Percentiles rank a stretch among this genome's conserved stretches.
These are phyloP conservation scores for Lysandra bellargus DNA, from an alignment of 2,888 invertebrate species.

Conservation along the genomic window DNA sequence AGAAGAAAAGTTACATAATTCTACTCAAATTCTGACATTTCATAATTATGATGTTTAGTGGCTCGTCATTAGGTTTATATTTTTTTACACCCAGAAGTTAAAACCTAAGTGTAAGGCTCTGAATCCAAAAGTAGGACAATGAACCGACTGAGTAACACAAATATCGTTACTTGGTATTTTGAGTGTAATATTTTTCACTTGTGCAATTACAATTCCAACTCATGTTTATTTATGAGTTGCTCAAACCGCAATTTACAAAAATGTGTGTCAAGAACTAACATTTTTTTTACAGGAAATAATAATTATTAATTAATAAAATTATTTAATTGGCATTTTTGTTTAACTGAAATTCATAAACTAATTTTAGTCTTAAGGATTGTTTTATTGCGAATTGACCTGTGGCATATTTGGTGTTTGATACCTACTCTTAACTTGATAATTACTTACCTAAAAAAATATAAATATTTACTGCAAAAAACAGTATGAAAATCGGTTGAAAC, in stretches of 20 bases:
- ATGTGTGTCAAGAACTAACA: conserved; percentile 11
- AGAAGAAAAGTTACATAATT: too few species aligned
- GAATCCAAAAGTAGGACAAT: background rate
- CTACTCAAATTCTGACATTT: too few species aligned
- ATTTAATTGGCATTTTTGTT: background rate
- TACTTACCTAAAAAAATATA: background rate
- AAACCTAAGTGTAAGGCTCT: background rate
- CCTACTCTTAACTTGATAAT: background rate
- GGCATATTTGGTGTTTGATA: background rate
- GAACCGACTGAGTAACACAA: background rate
- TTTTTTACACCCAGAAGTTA: too few species aligned
- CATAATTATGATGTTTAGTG: too few species aligned
- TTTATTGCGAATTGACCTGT: background rate
- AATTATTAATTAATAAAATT: background rate
- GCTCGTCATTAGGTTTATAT: too few species aligned
- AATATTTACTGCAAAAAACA: background rate
- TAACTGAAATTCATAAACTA: background rate
- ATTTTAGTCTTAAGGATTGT: background rate
- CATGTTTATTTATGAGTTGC: conserved; percentile 16
- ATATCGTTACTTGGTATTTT: background rate
- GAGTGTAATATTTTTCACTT: conserved; percentile 14
- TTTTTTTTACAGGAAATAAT: background rate
- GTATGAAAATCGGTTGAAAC: background rate
- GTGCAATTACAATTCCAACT: background rate
- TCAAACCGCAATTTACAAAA: conserved; percentile 9